phyloP scores from a whole-genome alignment of 2,888 invertebrate species.

The Listrodromus nycthemerus region DNA sequence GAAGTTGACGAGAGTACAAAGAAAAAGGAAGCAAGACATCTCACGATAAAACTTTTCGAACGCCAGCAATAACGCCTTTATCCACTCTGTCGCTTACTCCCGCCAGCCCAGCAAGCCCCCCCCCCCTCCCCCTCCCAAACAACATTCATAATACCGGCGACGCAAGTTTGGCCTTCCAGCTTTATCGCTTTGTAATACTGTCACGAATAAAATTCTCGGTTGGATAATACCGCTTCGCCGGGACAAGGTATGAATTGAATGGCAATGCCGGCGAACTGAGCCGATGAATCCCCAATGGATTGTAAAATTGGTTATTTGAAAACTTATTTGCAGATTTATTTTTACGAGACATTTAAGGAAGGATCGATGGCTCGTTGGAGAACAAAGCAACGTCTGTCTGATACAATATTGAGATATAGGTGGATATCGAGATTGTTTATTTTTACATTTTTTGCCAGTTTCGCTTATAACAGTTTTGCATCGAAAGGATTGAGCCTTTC shows the following conservation, averaged over 20 bases:
- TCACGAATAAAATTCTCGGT: conserved; percentile 25
- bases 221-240: not conserved
- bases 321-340: not conserved
- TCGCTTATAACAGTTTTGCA: too few species aligned
- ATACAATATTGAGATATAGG: not conserved
- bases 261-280: not conserved
- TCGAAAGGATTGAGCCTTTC: too few species aligned
- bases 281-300: not conserved
- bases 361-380: not conserved
- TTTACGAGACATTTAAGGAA: not conserved
- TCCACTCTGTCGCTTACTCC: conserved; percentile 46
- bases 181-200: conserved; percentile 26
- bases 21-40: conserved; percentile 47
- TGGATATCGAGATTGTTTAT: not conserved
- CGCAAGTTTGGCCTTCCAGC: conserved; percentile 43
- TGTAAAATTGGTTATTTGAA: not conserved
- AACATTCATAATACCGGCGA: conserved; percentile 45
- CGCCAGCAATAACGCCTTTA: conserved; percentile 55
- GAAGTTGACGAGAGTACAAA: conserved; percentile 6
- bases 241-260: conserved; percentile 3
- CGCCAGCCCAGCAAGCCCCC: not conserved
- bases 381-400: not conserved
- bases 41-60: conserved; percentile 63
- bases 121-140: not conserved
- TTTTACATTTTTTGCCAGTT: too few species aligned